Evolutionary conservation across 2,797 vertebrate genomes (phyloP).

Genomic region (Echeneis naucrates): DNA sequence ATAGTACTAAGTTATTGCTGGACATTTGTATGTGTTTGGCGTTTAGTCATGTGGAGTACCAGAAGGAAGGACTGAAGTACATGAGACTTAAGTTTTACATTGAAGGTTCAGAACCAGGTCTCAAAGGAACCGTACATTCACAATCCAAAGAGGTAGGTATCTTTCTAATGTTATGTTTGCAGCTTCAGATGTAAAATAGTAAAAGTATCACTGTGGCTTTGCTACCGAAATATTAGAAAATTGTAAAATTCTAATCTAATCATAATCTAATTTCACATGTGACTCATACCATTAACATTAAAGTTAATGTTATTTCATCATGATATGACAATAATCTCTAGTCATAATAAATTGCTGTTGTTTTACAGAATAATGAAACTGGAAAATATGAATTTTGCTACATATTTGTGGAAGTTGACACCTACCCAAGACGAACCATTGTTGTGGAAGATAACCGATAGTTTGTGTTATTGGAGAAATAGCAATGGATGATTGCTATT

Average conservation of each 20-base stretch:
- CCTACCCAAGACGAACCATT: slow-evolving; percentile 91
- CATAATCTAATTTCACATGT: not conserved
- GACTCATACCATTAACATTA: not conserved
- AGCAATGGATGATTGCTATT: slow-evolving; percentile 6
- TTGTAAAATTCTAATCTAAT: too few species aligned
- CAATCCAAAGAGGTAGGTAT: slow-evolving; percentile 90
- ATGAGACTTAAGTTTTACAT: slow-evolving; percentile 96
- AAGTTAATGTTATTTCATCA: slow-evolving; percentile 6
- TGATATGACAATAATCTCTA: too few species aligned
- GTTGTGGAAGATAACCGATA: slow-evolving; percentile 93
- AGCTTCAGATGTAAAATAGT: not conserved
- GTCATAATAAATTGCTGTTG: slow-evolving; percentile 39
- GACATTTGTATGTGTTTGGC: slow-evolving; percentile 14
- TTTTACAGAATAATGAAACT: slow-evolving; percentile 88
- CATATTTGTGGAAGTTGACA: slow-evolving; percentile 92
- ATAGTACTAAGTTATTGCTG: not conserved
- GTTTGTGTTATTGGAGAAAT: slow-evolving; percentile 18
- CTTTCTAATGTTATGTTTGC: not conserved
- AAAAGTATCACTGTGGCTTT: not conserved
- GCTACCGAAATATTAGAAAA: too few species aligned
- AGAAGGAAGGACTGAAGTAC: slow-evolving; percentile 90
- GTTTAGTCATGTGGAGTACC: slow-evolving; percentile 88
- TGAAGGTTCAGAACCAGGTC: slow-evolving; percentile 91
- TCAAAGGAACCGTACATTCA: slow-evolving; percentile 91
- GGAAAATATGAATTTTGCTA: slow-evolving; percentile 92